Conservation (phyloP, 2,113 vertebrate species). For the Laticauda laticaudata region DNA sequence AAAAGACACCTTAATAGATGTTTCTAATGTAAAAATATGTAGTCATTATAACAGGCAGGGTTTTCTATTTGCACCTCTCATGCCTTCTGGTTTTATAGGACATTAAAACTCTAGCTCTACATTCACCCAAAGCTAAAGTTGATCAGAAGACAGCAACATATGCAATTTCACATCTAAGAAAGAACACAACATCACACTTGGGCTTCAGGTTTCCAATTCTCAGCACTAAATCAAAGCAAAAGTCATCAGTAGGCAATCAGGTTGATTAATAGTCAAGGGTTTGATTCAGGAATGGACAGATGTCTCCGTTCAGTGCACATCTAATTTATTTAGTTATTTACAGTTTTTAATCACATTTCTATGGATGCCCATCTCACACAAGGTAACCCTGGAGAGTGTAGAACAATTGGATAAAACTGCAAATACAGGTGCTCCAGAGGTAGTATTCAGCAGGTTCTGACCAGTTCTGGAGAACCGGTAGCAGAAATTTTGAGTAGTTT, state of each 20-base stretch:
- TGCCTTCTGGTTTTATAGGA: not conserved
- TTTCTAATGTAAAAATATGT: constrained; percentile 8
- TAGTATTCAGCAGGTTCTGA: no score
- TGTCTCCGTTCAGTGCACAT: not conserved
- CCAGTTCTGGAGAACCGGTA: no score
- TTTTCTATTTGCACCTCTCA: not conserved
- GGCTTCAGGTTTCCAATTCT: not conserved
- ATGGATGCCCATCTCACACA: not conserved
- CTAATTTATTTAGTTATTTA: not conserved
- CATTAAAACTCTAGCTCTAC: not conserved
- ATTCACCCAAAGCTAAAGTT: not conserved
- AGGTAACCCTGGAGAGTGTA: not conserved
- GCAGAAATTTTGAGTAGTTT: no score
- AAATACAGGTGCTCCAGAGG: no score
- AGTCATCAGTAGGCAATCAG: not conserved
- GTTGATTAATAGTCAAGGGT: not conserved
- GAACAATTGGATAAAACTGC: not conserved
- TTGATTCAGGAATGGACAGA: not conserved
- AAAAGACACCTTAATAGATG: not conserved
- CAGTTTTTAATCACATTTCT: not conserved
- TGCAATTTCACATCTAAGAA: not conserved
- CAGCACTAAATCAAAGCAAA: not conserved
- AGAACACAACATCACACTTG: not conserved
- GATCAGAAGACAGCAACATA: not conserved
- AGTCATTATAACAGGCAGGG: not conserved